Base-by-base conservation (phyloP, 23 tunicate species). In the Trididemnum miniatum region DNA sequence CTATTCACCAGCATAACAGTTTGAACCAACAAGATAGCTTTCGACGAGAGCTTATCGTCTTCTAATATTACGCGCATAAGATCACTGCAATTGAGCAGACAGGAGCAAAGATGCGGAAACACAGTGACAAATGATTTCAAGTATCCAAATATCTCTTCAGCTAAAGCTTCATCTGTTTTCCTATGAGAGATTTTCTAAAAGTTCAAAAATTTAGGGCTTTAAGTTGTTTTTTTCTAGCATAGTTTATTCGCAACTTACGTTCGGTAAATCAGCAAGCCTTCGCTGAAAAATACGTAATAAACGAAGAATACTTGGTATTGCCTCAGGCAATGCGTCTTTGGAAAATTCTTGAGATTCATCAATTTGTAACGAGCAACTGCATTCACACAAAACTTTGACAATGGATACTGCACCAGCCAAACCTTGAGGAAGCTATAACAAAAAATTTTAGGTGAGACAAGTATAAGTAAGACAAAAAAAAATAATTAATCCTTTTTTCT, bases 61-160 rank as follows among this genome's bases (percentile, higher is more conserved):
- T 82, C 97, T 81, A 91, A 86, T 34, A 86, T 64, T 15, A 91
- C n/a, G 12, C 97, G 80, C n/a, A 91, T 52, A 31, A 86, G 66
- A 44, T 91, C 85, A 31, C 64, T 83, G 20, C 84, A 81, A 31
- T 81, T 80, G 60, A 91, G 60, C 54, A 91, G 35, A 20, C 50
- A 1, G 23, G 39, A 34, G 72, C 85, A 84, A 26, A 85, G 73
- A 71, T 86, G 71, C 0, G 83, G 87, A 77, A 81, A 89, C 0
- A 82, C 83, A 22, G 90, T 80, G 23, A 77, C 35, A 37, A 91
- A 51, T 1, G 65, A 30, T 20, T 54, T 75, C 18, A 91, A 66
- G 1, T 57, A 34, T 1, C 51, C 76, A 65, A 81, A 65, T 51
- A 91, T 36, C 64, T 89, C 72, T 74, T 82, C 90, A n/a, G 71